phyloP scores from a whole-genome alignment of 2,797 vertebrate genomes.

The Pempheris klunzingeri region DNA sequence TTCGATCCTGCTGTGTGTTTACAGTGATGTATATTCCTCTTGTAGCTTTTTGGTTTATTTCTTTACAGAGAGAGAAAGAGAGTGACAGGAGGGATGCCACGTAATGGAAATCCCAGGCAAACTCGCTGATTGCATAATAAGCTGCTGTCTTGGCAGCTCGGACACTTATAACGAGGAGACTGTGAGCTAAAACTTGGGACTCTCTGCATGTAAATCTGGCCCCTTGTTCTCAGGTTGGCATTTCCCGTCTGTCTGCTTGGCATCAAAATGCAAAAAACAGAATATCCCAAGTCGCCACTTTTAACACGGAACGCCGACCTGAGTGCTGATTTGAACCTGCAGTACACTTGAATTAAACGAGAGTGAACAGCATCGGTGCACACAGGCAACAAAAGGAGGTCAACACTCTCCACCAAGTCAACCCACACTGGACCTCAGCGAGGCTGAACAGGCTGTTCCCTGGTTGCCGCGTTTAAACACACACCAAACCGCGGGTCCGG shows the following conservation, averaged over 20 bases:
- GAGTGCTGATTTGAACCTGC: conserved; percentile 29
- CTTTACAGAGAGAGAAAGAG: neutral
- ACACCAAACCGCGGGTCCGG: conserved; percentile 24
- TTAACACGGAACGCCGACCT: conserved; percentile 29
- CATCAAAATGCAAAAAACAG: neutral
- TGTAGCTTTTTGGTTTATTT: neutral
- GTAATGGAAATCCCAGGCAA: conserved; percentile 14
- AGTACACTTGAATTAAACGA: conserved; percentile 54
- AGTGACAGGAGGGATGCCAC: neutral
- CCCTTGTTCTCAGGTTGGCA: neutral
- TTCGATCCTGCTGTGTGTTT: conserved; percentile 36
- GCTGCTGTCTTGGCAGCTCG: conserved; percentile 31
- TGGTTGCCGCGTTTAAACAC: conserved; percentile 24
- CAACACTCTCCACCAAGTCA: conserved; percentile 57
- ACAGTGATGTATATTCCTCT: conserved; percentile 14
- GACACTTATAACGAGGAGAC: conserved; percentile 6
- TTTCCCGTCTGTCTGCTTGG: neutral
- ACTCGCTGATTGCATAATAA: conserved; percentile 28
- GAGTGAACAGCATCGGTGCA: conserved; percentile 16
- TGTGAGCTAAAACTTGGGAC: neutral
- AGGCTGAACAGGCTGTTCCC: conserved; percentile 55
- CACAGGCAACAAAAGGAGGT: conserved; percentile 61
- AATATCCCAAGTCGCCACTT: conserved; percentile 11
- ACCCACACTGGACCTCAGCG: conserved; percentile 51
- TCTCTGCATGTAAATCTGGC: conserved; percentile 10